Evolutionary conservation across 2,888 invertebrate genomes (phyloP).

Genomic region (Aphidoletes aphidimyza): DNA sequence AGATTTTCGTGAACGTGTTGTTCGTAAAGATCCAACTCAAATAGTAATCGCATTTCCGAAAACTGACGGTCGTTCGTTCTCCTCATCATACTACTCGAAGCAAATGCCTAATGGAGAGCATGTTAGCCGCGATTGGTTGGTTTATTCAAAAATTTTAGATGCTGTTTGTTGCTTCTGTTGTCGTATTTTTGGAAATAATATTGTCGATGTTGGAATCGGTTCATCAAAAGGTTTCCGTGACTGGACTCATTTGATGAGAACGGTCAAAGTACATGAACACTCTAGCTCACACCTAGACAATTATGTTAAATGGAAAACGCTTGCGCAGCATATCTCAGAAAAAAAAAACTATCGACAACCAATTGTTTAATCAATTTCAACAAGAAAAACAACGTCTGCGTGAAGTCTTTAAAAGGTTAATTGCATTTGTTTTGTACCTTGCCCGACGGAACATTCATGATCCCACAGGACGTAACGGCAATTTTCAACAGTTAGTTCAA

Average conservation of each 20-base stretch:
- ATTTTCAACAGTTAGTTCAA: not conserved
- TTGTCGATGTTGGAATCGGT: not conserved
- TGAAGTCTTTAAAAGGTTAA: not conserved
- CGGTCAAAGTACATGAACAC: not conserved
- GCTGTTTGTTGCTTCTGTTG: constrained; percentile 2
- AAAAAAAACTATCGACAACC: not conserved
- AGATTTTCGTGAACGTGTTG: not conserved
- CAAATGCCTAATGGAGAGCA: not conserved
- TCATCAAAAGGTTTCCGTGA: not conserved
- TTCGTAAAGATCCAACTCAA: not conserved
- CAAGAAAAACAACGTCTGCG: not conserved
- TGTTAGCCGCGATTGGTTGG: not conserved
- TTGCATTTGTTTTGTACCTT: not conserved
- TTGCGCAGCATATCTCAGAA: not conserved
- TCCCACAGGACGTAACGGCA: not conserved
- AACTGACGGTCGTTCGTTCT: not conserved
- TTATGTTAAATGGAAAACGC: not conserved
- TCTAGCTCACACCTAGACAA: not conserved
- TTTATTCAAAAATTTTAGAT: not conserved
- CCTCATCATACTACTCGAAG: not conserved
- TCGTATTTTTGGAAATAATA: not conserved
- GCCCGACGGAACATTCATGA: not conserved
- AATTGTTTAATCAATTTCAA: not conserved
- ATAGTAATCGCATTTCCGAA: not conserved
- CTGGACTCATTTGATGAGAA: not conserved